These are phyloP conservation scores for Octopus bimaculoides DNA, from an alignment of 1,140 invertebrate genomes.

Conservation along the genomic window DNA sequence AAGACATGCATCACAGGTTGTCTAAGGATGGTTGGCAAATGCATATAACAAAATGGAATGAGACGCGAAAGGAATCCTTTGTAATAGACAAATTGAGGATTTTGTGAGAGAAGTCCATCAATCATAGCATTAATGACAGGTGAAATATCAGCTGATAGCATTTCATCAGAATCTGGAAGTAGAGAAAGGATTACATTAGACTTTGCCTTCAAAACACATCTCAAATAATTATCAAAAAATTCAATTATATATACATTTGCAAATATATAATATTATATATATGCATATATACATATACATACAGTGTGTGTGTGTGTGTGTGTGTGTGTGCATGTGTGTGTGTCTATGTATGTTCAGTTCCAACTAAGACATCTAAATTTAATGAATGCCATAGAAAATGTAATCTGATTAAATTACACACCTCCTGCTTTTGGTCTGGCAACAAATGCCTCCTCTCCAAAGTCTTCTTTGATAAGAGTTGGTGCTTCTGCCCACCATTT, in stretches of 20 bases:
- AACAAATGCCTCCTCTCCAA: slow-evolving; percentile 41
- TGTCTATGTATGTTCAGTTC: too few relatives aligned
- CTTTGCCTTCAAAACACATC: too few relatives aligned
- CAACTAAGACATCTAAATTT: too few relatives aligned
- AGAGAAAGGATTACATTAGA: not conserved
- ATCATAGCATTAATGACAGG: slow-evolving; percentile 37
- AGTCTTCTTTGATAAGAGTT: slow-evolving; percentile 38
- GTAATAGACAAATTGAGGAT: slow-evolving; percentile 42
- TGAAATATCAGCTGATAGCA: slow-evolving; percentile 37
- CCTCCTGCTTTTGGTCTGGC: slow-evolving; percentile 36
- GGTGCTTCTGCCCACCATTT: slow-evolving; percentile 43
- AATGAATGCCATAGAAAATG: too few relatives aligned
- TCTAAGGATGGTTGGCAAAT: slow-evolving; percentile 34
- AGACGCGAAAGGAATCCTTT: slow-evolving; percentile 42
- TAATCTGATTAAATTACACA: slow-evolving; percentile 19
- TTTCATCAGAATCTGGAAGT: slow-evolving; percentile 28
- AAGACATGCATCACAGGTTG: slow-evolving; percentile 34
- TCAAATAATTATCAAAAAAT: too few relatives aligned
- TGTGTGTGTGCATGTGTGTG: too few relatives aligned
- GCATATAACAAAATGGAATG: slow-evolving; percentile 42
- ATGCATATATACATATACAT: too few relatives aligned
- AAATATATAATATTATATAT: too few relatives aligned
- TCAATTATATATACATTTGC: too few relatives aligned
- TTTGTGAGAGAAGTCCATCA: slow-evolving; percentile 34
- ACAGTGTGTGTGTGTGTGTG: too few relatives aligned